Base-by-base conservation (phyloP, 2,797 vertebrate genomes). In the Gymnothorax javanicus region DNA sequence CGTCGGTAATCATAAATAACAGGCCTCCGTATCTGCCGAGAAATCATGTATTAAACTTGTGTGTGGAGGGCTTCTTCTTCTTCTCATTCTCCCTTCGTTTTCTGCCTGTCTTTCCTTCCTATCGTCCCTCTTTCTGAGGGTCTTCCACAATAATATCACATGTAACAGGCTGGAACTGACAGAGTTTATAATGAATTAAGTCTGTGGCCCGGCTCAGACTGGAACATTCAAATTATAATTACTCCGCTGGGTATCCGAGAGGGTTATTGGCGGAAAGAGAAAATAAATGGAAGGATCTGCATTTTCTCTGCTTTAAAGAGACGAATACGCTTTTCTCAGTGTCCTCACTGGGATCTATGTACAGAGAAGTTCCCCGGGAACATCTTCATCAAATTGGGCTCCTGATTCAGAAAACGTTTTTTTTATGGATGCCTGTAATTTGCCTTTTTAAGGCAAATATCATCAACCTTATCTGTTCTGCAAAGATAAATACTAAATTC, bases 221-320 rank as follows among this genome's bases (percentile, higher is more conserved):
- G 93, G 93, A 95, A 96, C 95, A 95, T 97, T 97, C 92, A 95
- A 95, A 97, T 96, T 96, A 94, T 96, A 96, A 97, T 97, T 96
- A 95, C 93, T 95, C 93, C 92, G 95, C 94, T 96, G 95, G 94
- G 95, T 95, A 94, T 93, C 94, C 95, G 95, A 93, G 89, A 92
- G 87, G 93, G 95, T 94, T 95, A 94, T 94, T 91, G 89, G 87
- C 89, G 89, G 91, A 91, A 90, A 90, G 90, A 90, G 33, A 94
- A 96, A 96, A 95, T 96, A 96, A 95, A 96, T 95, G 94, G 94
- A 94, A 95, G 94, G 94, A 95, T 94, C 93, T 94, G 94, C 88
- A 91, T 95, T 95, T 95, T 91, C 91, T 89, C 91, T 93, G 93
- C 93, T 95, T 95, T 95, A 92, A 95, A 94, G 93, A 95, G 92